Percentiles rank a stretch among this genome's conserved stretches.
Evolutionary conservation across 2,797 vertebrate genomes (phyloP).

Genomic region (Glossophaga mutica): DNA sequence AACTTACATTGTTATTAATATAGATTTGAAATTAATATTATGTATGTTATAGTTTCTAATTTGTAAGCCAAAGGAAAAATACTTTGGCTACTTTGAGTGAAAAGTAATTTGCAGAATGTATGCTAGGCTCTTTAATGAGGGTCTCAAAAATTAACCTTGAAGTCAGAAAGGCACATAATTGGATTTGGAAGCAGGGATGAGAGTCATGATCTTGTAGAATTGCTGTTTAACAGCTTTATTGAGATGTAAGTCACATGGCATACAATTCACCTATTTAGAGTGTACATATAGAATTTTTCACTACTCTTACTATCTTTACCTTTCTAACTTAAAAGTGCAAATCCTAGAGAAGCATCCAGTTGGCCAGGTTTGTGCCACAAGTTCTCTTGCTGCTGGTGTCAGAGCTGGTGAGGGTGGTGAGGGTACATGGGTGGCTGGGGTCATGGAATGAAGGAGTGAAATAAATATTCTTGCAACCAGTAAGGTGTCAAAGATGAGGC

Average conservation of each 20-base stretch:
- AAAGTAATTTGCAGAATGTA: not conserved
- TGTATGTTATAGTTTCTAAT: not conserved
- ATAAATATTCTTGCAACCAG: not conserved
- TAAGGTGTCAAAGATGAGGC: not conserved
- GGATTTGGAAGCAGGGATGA: not conserved
- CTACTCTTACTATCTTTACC: not conserved
- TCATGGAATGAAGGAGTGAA: not conserved
- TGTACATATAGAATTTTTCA: not conserved
- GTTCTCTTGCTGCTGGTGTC: not conserved
- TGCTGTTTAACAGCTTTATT: not conserved
- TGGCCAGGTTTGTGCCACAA: not conserved
- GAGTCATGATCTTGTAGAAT: not conserved
- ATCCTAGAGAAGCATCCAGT: not conserved
- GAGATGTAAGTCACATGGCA: not conserved
- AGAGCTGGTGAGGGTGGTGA: not conserved
- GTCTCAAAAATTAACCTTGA: not conserved
- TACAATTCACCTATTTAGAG: not conserved
- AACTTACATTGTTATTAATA: not conserved
- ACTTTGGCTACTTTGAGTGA: not conserved
- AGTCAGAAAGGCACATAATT: not conserved
- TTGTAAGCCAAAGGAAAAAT: not conserved
- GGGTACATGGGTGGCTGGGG: not conserved
- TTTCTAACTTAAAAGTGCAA: not conserved
- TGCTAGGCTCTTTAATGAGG: not conserved
- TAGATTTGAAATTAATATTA: not conserved